These are phyloP conservation scores for Solenopsis invicta DNA, from an alignment of 1,140 invertebrate species.

Conservation along the genomic window DNA sequence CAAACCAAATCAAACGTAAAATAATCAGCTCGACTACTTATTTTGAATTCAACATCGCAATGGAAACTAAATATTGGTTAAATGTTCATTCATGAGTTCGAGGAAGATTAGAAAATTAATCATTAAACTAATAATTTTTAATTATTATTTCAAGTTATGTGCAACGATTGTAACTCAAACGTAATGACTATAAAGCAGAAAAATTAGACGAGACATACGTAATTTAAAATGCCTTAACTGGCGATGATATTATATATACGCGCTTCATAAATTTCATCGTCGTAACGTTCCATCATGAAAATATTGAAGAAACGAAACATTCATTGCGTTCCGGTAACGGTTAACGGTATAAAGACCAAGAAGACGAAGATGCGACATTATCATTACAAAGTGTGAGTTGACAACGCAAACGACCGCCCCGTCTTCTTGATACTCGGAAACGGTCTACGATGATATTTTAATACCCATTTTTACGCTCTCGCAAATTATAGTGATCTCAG, in stretches of 20 bases:
- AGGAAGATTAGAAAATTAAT: background rate
- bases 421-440: slow-evolving; percentile 65
- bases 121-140: background rate
- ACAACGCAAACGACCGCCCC: slow-evolving; percentile 61
- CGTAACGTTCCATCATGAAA: background rate
- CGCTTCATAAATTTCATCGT: slow-evolving; percentile 16
- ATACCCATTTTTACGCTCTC: slow-evolving; percentile 82
- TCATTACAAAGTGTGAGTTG: slow-evolving; percentile 70
- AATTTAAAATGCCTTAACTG: background rate
- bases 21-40: background rate
- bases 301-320: background rate
- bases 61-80: background rate
- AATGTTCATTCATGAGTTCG: background rate
- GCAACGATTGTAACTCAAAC: background rate
- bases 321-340: slow-evolving; percentile 24
- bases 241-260: background rate
- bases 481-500: slow-evolving; percentile 85
- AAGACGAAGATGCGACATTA: slow-evolving; percentile 6
- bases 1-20: background rate
- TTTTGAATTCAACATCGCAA: background rate
- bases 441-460: slow-evolving; percentile 82
- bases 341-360: background rate
- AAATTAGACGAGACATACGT: background rate
- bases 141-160: background rate
- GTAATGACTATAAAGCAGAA: background rate